A percentile compares a stretch with the other conserved stretches of the same genome.
Evolutionary conservation across 2,888 invertebrate genomes (phyloP).

Genomic region (Poecilus cupreus): DNA sequence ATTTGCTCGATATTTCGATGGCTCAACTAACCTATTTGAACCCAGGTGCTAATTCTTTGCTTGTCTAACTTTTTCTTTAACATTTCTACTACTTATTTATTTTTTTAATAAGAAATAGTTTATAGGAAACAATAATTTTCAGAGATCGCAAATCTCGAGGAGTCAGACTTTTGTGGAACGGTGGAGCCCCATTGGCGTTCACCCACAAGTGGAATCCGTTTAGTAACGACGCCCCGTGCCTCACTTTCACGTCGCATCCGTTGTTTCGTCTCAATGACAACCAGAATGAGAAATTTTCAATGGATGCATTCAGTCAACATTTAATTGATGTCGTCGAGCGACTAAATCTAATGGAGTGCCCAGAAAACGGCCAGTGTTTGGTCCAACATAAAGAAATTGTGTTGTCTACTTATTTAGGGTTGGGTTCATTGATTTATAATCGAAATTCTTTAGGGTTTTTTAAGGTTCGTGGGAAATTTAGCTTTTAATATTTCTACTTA

Average conservation of each 20-base stretch:
- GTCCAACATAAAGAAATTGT: constrained; percentile 82
- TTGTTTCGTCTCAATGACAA: constrained; percentile 73
- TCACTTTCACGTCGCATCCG: constrained; percentile 88
- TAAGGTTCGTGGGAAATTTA: constrained; percentile 89
- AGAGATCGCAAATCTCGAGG: constrained; percentile 85
- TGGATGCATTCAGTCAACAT: constrained; percentile 77
- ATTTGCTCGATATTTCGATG: constrained; percentile 67
- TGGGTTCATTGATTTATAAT: constrained; percentile 88
- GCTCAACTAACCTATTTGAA: constrained; percentile 75
- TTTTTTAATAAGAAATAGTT: constrained; percentile 54
- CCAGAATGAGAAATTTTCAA: constrained; percentile 74
- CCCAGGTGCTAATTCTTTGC: constrained; percentile 72
- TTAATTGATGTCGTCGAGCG: constrained; percentile 76
- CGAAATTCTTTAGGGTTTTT: constrained; percentile 90
- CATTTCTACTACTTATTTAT: too few relatives aligned
- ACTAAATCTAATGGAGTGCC: constrained; percentile 66
- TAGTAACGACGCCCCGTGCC: constrained; percentile 84
- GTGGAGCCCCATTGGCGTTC: constrained; percentile 80
- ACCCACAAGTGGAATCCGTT: constrained; percentile 91
- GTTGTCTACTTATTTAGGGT: constrained; percentile 86
- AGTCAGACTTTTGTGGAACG: constrained; percentile 86
- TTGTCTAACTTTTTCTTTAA: too few relatives aligned
- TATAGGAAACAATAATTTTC: too few relatives aligned
- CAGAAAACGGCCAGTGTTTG: constrained; percentile 72
- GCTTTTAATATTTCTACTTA: constrained; percentile 82